phyloP scores from a whole-genome alignment of 2,113 vertebrate genomes.

The Menura novaehollandiae region DNA sequence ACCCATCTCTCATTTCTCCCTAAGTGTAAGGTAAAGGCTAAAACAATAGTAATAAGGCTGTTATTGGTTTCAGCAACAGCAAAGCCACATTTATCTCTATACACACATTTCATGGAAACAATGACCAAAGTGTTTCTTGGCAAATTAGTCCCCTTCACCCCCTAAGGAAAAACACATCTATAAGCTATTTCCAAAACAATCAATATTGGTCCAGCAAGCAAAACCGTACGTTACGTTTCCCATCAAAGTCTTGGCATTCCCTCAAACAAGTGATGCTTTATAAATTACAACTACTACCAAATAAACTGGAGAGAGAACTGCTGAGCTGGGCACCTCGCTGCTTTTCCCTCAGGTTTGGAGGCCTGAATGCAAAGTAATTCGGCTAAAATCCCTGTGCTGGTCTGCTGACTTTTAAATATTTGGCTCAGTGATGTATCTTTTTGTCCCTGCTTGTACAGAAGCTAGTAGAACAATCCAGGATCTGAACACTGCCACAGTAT shows the following conservation, averaged over 20 bases:
- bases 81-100: constrained; percentile 15
- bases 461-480: not conserved
- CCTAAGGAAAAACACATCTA: not conserved
- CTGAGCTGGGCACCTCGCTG: not conserved
- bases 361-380: not conserved
- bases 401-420: not conserved
- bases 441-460: not conserved
- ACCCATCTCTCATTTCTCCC: not conserved
- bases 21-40: not conserved
- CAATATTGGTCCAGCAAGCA: constrained; percentile 16
- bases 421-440: not conserved
- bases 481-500: not conserved
- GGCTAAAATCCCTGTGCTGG: not conserved
- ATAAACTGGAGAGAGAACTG: not conserved
- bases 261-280: not conserved
- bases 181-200: constrained; percentile 36
- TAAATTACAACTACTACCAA: not conserved
- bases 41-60: not conserved
- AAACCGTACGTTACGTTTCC: not conserved
- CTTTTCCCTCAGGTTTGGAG: not conserved
- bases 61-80: not conserved
- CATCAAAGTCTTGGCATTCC: not conserved
- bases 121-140: constrained; percentile 37
- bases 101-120: constrained; percentile 23
- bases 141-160: not conserved